Evolutionary conservation across 2,113 vertebrate species (phyloP).

Genomic region (Heterocephalus glaber): DNA sequence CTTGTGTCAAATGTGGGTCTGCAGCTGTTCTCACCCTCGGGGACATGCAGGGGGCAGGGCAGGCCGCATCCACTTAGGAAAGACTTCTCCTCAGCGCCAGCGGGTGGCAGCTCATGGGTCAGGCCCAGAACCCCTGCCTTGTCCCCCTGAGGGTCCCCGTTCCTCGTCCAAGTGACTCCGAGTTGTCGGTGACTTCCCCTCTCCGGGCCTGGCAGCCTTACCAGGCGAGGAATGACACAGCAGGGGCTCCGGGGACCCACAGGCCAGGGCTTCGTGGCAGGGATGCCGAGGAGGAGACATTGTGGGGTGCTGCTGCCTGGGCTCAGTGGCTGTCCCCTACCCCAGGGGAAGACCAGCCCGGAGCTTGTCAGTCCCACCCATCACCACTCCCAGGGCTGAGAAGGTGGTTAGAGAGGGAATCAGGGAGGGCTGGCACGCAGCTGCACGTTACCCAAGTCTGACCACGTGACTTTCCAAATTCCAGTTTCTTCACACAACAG

Average conservation of each 20-base stretch:
- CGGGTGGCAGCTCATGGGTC: neutral
- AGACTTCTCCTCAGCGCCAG: neutral
- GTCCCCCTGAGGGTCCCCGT: neutral
- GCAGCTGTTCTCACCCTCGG: neutral
- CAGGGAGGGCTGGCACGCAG: rapidly evolving
- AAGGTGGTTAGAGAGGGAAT: neutral
- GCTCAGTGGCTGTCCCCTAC: neutral
- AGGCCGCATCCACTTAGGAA: neutral
- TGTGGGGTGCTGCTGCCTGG: neutral
- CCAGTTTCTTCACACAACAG: neutral
- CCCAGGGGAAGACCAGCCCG: neutral
- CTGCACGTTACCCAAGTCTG: rapidly evolving
- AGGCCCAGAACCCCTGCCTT: neutral
- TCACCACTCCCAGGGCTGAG: neutral
- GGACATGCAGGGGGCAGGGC: neutral
- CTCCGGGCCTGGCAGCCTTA: neutral
- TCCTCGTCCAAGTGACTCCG: neutral
- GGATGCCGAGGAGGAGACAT: neutral
- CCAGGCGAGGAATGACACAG: neutral
- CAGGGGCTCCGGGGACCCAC: neutral
- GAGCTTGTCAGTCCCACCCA: too few species aligned
- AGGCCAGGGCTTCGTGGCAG: neutral
- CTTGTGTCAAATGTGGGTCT: neutral
- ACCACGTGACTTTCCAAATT: rapidly evolving
- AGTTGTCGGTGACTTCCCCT: neutral